Evolutionary conservation across 2,888 invertebrate species (phyloP), one percentile per base, ranked within the genome.

Genomic region (Diplazon laetatorius): DNA sequence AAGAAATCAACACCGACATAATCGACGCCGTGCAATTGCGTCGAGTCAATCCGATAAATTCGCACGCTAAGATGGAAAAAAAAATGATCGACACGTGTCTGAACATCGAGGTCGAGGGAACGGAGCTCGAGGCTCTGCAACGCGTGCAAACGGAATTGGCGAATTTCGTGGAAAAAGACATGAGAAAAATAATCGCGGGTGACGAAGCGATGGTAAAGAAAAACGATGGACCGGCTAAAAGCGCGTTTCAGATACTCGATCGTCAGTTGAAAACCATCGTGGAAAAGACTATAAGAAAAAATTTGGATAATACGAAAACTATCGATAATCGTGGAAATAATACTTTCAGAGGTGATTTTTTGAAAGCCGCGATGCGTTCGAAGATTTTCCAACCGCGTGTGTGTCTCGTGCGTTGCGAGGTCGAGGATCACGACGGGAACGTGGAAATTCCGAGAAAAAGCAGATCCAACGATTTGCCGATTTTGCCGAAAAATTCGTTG

Each of bases 51-150:
- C 86, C 87, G 0, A 77, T 82, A 22, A 65, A 60, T 18, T 37
- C 74, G 1, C 48, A 65, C 1, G 62, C 63, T 1, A 42, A 68
- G 10, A 80, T 62, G 4, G 82, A 85, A 4, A 85, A 83, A 42
- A 87, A 84, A 60, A 81, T 77, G 16, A 25, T 88, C 2, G 87
- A 90, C 57, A 85, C 86, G 35, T 90, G 90, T 73, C 71, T 90
- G 12, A 90, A 90, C 35, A 89, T 90, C 37, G 89, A 90, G 59
- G 84, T 90, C 8, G 90, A 90, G 48, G 89, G 89, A 0, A 85
- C 87, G 3, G 89, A 90, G 46, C 70, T 88, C 0, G 83, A 85
- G 6, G 82, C 87, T 14, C 66, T 91, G 2, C 88, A 87, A 65
- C 82, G 85, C 2, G 86, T 90, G 9, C 91, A 91, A 52, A 35